Base-by-base conservation (phyloP, 1,140 invertebrate genomes). In the Gryllus bimaculatus region DNA sequence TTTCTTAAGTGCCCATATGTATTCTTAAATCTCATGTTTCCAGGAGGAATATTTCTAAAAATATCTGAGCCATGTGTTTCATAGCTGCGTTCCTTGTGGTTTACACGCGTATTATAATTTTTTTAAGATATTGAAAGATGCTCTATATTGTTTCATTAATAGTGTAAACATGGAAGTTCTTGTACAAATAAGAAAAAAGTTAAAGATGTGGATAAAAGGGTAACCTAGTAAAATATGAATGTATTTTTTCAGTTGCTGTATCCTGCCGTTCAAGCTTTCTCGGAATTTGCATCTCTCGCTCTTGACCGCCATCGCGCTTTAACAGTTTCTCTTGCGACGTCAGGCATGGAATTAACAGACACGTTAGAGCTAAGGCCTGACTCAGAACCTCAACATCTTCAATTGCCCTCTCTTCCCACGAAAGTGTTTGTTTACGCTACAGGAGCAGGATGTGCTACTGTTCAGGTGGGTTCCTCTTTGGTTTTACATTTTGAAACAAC, bases 371-470 rank as follows among this genome's bases (percentile, higher is more conserved):
- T 91, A 4, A 86, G 88, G 80, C 87, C 89, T 0, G 85, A 86
- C 39, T 87, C 88, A 77, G 85, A 86, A n/a, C 84, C 88, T 0
- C 85, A 89, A 73, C 84, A 85, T 0, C 84, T 91, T 12, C 88
- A 89, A 81, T 83, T 91, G 13, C 90, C 90, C 2, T 90, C 89
- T 8, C 82, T 91, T 48, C 90, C 90, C 0, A 91, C 90, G 8
- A 90, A 90, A 85, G 90, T 91, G 0, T 91, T 91, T 81, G 89
- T 91, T 12, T 91, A 91, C 80, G 90, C 90, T 18, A 91, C 90
- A 13, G 90, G 90, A 47, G 90, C 90, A 47, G 90, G 90, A 0
- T 91, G 90, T 83, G 90, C 90, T 66, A 91, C 90, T 74, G 88
- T 90, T 7, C 89, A 90, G 86, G 90, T 90, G 83, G 81, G 73